phyloP scores from a whole-genome alignment of 1,140 invertebrate species.

The Drepana arcuata region DNA sequence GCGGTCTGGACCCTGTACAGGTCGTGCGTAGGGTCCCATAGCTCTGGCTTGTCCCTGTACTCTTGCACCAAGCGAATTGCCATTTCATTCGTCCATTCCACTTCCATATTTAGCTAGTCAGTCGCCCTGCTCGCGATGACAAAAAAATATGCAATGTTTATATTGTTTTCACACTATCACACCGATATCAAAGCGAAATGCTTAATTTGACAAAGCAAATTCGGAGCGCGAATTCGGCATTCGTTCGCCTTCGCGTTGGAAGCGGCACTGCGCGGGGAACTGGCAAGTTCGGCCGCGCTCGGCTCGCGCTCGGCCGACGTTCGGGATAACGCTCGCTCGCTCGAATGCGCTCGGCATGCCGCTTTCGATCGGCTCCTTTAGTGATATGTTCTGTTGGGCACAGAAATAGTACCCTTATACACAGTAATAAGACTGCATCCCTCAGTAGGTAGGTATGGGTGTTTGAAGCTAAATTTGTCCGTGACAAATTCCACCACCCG shows the following conservation, averaged over 20 bases:
- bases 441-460: too few species aligned
- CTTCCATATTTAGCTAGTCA: conserved; percentile 16
- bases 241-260: too few species aligned
- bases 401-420: too few species aligned
- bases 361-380: too few species aligned
- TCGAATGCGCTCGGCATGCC: conserved; percentile 12
- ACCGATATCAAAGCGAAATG: neutral
- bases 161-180: neutral
- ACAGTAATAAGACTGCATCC: too few species aligned
- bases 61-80: conserved; percentile 34
- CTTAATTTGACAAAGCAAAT: conserved; percentile 6
- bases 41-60: conserved; percentile 28
- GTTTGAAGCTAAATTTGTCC: too few species aligned
- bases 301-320: conserved; percentile 27
- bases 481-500: too few species aligned
- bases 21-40: conserved; percentile 43
- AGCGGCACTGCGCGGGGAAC: conserved; percentile 14
- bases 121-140: too few species aligned
- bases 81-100: conserved; percentile 43
- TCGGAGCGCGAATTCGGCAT: conserved; percentile 9
- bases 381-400: too few species aligned
- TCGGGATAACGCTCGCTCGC: conserved; percentile 4
- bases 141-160: conserved; percentile 13
- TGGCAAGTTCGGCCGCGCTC: conserved; percentile 14
- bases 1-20: conserved; percentile 32